Conservation (phyloP, 2,113 vertebrate genomes). For the human region GRCh38 chr1:15005001-15005500, state of each 20-base stretch:
- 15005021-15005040: background rate
- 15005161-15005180: no score
- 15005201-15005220: background rate
- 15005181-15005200: background rate
- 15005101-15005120: background rate
- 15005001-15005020: rapidly evolving
- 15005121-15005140: rapidly evolving
- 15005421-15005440: background rate
- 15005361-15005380: background rate
- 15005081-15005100: rapidly evolving
- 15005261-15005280: background rate
- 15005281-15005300: no score
- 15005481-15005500: background rate
- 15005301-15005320: rapidly evolving
- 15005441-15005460: background rate
- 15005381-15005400: background rate
- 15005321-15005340: rapidly evolving
- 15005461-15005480: background rate
- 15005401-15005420: rapidly evolving
- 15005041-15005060: rapidly evolving
- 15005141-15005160: rapidly evolving
- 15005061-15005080: rapidly evolving
- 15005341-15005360: rapidly evolving
- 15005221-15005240: background rate
- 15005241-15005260: background rate